These are phyloP conservation scores for Megaustenia siamemsis DNA, from an alignment of 2,888 invertebrate species.

Conservation along the genomic window DNA sequence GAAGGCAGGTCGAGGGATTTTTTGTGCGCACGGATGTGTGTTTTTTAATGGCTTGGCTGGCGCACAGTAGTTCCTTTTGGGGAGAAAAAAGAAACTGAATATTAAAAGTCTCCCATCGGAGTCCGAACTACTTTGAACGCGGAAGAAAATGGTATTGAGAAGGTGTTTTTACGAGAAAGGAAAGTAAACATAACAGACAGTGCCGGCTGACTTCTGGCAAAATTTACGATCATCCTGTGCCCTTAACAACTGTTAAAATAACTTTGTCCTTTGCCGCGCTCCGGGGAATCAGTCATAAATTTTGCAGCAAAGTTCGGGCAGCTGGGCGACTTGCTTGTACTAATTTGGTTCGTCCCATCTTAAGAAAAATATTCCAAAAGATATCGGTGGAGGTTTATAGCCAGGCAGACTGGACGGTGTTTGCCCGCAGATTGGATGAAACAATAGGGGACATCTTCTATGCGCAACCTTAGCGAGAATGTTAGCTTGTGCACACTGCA, in stretches of 20 bases:
- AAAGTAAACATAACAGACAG: constrained; percentile 50
- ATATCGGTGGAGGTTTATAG: constrained; percentile 38
- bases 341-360: constrained; percentile 28
- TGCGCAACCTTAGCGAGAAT: constrained; percentile 27
- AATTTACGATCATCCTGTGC: constrained; percentile 46
- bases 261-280: constrained; percentile 46
- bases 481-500: constrained; percentile 17
- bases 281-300: constrained; percentile 39
- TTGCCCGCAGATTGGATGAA: constrained; percentile 51
- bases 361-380: constrained; percentile 36
- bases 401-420: constrained; percentile 40
- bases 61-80: constrained; percentile 13
- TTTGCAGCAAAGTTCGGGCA: constrained; percentile 43
- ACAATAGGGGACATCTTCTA: constrained; percentile 49
- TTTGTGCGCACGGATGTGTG: constrained; percentile 6
- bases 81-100: constrained; percentile 21
- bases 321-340: constrained; percentile 41
- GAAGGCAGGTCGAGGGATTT: neutral
- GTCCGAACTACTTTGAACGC: constrained; percentile 19
- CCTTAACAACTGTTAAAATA: constrained; percentile 52
- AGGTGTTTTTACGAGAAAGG: constrained; percentile 26
- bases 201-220: constrained; percentile 31
- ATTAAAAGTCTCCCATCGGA: constrained; percentile 26
- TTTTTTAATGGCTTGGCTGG: constrained; percentile 32
- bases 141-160: constrained; percentile 23